These are phyloP conservation scores for Oasisia sp. DNA, from an alignment of 2,888 invertebrate species.

Conservation along the genomic window DNA sequence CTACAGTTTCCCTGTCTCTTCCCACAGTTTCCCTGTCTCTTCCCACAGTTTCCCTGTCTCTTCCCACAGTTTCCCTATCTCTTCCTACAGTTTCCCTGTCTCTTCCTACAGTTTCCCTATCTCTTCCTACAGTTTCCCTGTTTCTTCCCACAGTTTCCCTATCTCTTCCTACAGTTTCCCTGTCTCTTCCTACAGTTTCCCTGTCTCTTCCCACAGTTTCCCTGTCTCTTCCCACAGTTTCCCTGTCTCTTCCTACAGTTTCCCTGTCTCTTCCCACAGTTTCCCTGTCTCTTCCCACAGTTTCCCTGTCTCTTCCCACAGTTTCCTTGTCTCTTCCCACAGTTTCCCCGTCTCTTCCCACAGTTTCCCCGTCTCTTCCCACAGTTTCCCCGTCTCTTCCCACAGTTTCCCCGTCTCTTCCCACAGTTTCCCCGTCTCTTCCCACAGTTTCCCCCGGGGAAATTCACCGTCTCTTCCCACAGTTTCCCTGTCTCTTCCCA, in stretches of 20 bases:
- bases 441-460: too few species aligned
- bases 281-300: background rate
- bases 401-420: background rate
- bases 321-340: too few species aligned
- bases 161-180: background rate
- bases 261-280: background rate
- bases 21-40: constrained; percentile 56
- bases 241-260: background rate
- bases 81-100: background rate
- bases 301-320: too few species aligned
- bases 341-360: background rate
- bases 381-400: too few species aligned
- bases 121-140: background rate
- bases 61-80: background rate
- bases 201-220: too few species aligned
- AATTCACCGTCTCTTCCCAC: background rate
- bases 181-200: background rate
- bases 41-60: constrained; percentile 52
- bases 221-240: too few species aligned
- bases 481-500: background rate
- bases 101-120: background rate
- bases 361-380: too few species aligned
- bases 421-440: background rate
- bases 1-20: constrained; percentile 56
- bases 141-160: background rate